Evolutionary conservation across 2,888 invertebrate species (phyloP), one percentile per base, ranked within the genome.

Genomic region (Dicyrtoma fusca): DNA sequence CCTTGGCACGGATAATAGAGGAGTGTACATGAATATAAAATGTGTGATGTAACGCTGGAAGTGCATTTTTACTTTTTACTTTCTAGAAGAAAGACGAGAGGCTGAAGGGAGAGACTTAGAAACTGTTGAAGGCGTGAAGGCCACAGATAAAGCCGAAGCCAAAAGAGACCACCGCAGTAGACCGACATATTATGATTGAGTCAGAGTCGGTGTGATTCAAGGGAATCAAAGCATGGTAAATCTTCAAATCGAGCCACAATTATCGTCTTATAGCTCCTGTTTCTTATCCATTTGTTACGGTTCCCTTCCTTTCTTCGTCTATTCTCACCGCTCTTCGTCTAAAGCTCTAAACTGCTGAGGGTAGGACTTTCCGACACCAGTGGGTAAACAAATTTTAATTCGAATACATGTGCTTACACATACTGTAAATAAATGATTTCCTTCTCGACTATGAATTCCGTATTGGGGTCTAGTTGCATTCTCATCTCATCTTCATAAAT

Each of bases 181-280:
- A 55, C 66, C 42, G 66, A 68, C 66, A 49, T 49, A 21, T 44
- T 57, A 55, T 44, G 55, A 55, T 68, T 68, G 66, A 68, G 66
- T 68, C 34, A 8, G 8, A 8, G 34, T 34, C 66, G 66, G 66
- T 71, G 51, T 62, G 47, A 64, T 71, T 64, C 63, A 63, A 51
- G 53, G 63, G 71, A 71, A 71, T 64, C 71, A 64, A 55, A 71
- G 63, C 71, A 57, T 71, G 71, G 55, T 63, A 71, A 71, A 71
- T 71, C 71, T 71, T 45, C 25, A 71, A 64, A 57, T 64, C 53
- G 34, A 45, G 45, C 26, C 63, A 64, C 63, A 69, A 71, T 71
- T 68, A 68, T 51, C 14, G 34, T 21, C 51, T 21, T 51, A 26
- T n/a, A 14, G 55, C 66, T 68, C 34, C 66, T 55, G 66, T 51